Evolutionary conservation across 2,888 invertebrate genomes (phyloP), one percentile per base, ranked within the genome.

Genomic region (Cinara cedri): DNA sequence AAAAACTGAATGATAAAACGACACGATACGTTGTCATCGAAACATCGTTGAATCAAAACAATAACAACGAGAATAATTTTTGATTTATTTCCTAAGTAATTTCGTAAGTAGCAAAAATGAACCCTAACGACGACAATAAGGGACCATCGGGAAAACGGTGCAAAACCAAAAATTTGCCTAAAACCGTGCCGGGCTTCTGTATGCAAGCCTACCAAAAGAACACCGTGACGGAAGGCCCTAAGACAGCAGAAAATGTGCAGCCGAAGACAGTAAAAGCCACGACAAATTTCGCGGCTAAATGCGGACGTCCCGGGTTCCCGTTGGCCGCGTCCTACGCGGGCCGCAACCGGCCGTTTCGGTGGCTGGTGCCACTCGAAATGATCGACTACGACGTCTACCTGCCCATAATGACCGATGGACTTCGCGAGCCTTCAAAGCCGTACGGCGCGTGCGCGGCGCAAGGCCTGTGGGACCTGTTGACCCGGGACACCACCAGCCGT

Each of bases 351-450:
- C 6, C 26, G 16, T 51, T 54, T 11, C 75, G 44, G 34, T 65
- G 74, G 54, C 42, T 65, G 19, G 34, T 65, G 42, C 54, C 74
- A 1, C 11, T 44, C 8, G 51, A 51, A 4, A 1, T 9, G 13
- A 42, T 75, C 0, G 65, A 75, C 51, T 75, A 75, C 42, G 11
- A 42, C 19, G 24, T 8, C 49, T 75, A 75, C 54, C 10, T 75
- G 42, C 74, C 74, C 6, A 6, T 65, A 8, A 6, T 65, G n/a
- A 26, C 42, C 13, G 51, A 63, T 13, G 74, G 74, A 1, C 16
- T 75, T 21, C 72, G 72, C 19, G 63, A 74, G 9, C 14, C 14
- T n/a, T 14, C 63, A 3, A 10, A 3, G n/a, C 63, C 72, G 46
- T 63, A 74, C 62, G 51, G 19, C 14, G 10, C 13, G 46, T 75